Evolutionary conservation across 2,797 vertebrate genomes (phyloP).

Genomic region (Macropodus opercularis): DNA sequence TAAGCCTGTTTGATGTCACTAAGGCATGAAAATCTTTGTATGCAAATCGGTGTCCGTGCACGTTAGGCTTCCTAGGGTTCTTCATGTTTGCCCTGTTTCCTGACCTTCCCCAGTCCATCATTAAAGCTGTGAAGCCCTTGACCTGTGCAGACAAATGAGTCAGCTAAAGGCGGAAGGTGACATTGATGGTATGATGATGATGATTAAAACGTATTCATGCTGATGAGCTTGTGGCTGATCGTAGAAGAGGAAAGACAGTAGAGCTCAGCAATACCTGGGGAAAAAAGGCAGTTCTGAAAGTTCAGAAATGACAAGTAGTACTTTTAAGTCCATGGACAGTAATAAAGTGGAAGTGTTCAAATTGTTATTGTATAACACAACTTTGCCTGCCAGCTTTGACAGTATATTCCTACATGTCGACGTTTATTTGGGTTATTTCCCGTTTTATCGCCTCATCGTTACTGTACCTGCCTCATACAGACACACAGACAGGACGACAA

Average conservation of each 20-base stretch:
- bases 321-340: too few relatives aligned
- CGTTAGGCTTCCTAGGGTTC: not conserved
- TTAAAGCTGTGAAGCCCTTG: conserved; percentile 4
- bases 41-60: conserved; percentile 1
- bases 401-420: too few relatives aligned
- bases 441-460: conserved; percentile 26
- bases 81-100: conserved; percentile 11
- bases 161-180: conserved; percentile 41
- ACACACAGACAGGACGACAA: conserved; percentile 4
- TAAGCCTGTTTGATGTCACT: not conserved
- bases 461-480: conserved; percentile 15
- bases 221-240: conserved; percentile 17
- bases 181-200: conserved; percentile 28
- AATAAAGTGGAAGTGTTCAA: too few relatives aligned
- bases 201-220: not conserved
- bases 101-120: not conserved
- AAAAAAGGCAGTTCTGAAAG: not conserved
- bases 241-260: not conserved
- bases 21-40: not conserved
- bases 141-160: conserved; percentile 24
- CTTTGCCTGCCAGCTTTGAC: too few relatives aligned
- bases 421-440: conserved; percentile 18
- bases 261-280: too few relatives aligned
- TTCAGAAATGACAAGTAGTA: too few relatives aligned
- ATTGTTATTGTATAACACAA: too few relatives aligned